Evolutionary conservation across 2,888 invertebrate genomes (phyloP).

Genomic region (Volucella inanis): DNA sequence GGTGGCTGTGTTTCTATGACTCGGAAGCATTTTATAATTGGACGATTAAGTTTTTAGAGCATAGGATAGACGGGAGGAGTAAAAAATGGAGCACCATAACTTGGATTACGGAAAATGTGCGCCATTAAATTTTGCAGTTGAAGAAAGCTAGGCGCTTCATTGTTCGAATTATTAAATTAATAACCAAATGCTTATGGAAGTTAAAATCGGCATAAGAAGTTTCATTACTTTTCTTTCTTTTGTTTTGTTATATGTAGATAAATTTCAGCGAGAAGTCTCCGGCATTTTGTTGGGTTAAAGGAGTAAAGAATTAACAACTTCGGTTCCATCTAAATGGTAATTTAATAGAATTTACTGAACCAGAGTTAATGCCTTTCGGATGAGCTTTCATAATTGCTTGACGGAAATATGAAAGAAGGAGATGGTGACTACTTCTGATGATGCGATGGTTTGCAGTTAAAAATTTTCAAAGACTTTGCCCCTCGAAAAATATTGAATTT

Average conservation of each 20-base stretch:
- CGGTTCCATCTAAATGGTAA: slow-evolving; percentile 13
- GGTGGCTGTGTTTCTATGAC: slow-evolving; percentile 2
- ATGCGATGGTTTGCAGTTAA: too few relatives aligned
- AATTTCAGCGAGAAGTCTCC: too few relatives aligned
- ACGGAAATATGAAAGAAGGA: too few relatives aligned
- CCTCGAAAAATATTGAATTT: too few relatives aligned
- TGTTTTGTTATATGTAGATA: not conserved
- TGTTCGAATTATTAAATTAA: slow-evolving; percentile 65
- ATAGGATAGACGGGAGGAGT: not conserved
- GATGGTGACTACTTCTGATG: too few relatives aligned
- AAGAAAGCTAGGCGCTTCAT: slow-evolving; percentile 17
- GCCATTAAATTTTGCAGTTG: slow-evolving; percentile 40
- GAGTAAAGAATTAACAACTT: not conserved
- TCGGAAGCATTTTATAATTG: slow-evolving; percentile 61
- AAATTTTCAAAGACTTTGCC: too few relatives aligned
- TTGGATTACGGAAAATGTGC: slow-evolving; percentile 33
- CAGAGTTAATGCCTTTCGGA: slow-evolving; percentile 2
- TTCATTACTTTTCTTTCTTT: slow-evolving; percentile 35
- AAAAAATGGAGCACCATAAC: slow-evolving; percentile 3
- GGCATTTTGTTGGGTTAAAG: slow-evolving; percentile 7
- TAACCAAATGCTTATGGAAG: slow-evolving; percentile 67
- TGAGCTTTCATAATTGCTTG: too few relatives aligned
- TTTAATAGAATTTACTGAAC: slow-evolving; percentile 20
- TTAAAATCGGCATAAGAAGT: slow-evolving; percentile 32
- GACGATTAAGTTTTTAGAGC: slow-evolving; percentile 57